Conservation (phyloP, 2,797 vertebrate species). For the Urophycis tenuis region DNA sequence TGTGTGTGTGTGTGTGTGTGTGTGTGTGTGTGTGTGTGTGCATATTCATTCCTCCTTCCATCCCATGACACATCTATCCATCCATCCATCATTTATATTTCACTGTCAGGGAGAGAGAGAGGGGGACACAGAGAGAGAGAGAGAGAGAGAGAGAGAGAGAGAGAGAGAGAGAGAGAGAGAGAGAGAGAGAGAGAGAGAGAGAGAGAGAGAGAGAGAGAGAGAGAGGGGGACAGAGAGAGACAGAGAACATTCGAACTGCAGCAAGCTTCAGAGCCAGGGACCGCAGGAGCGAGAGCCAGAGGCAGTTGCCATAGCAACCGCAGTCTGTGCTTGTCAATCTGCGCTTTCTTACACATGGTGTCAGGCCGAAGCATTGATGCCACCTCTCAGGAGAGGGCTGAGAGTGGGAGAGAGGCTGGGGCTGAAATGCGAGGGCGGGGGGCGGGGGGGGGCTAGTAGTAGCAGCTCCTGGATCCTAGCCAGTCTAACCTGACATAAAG, state of each 20-base stretch:
- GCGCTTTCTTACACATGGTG: conserved; percentile 33
- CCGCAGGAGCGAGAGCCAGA: conserved; percentile 17
- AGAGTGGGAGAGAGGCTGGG: neutral
- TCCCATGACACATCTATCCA: neutral
- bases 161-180: neutral
- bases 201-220: neutral
- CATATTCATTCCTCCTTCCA: conserved; percentile 11
- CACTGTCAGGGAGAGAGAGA: neutral
- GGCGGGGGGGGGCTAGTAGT: neutral
- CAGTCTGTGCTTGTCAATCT: too few species aligned
- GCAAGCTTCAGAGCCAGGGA: too few species aligned
- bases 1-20: neutral
- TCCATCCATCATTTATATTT: neutral
- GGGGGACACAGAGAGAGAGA: neutral
- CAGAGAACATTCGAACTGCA: conserved; percentile 6
- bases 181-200: neutral
- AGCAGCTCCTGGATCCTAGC: neutral
- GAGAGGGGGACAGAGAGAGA: neutral
- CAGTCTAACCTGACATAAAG: conserved; percentile 28
- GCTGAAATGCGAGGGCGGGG: neutral
- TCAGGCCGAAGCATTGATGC: conserved; percentile 25
- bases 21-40: neutral
- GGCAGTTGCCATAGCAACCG: conserved; percentile 52
- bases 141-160: too few species aligned
- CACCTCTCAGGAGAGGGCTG: conserved; percentile 21